Percentiles rank a stretch among this genome's conserved stretches.
These are phyloP conservation scores for Drosophila villosipedis DNA, from an alignment of 2,888 invertebrate species.

Conservation along the genomic window DNA sequence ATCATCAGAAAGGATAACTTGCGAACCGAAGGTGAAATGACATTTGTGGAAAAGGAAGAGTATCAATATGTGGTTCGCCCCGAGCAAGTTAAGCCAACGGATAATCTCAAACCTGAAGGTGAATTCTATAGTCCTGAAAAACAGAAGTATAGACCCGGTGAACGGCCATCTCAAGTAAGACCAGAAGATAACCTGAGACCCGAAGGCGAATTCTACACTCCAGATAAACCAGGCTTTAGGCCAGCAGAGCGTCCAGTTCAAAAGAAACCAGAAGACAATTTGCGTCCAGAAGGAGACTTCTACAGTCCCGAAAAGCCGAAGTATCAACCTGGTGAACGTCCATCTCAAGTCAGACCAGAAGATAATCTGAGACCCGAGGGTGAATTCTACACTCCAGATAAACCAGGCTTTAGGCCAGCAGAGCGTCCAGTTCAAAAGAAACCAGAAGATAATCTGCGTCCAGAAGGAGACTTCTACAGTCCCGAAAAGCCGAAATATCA, in stretches of 20 bases:
- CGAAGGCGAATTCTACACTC: too few species aligned
- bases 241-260: too few species aligned
- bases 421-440: not conserved
- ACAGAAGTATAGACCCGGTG: too few species aligned
- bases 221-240: too few species aligned
- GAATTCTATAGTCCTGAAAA: too few species aligned
- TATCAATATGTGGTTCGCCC: conserved; percentile 2
- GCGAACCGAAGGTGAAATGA: too few species aligned
- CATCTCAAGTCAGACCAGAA: conserved; percentile 37
- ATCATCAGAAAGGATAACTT: too few species aligned
- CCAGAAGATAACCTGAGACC: too few species aligned
- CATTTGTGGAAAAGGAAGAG: not conserved
- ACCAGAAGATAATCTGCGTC: conserved; percentile 85
- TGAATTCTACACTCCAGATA: too few species aligned
- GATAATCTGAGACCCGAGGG: conserved; percentile 17
- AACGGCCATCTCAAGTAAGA: too few species aligned
- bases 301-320: conserved; percentile 61
- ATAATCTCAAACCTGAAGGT: conserved; percentile 42
- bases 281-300: conserved; percentile 86
- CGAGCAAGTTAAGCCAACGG: conserved; percentile 82
- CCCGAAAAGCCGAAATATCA: conserved; percentile 86
- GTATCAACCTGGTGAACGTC: conserved; percentile 34
- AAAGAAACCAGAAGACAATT: conserved; percentile 84
- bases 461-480: conserved; percentile 83
- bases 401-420: too few species aligned